These are phyloP conservation scores for Argya squamiceps DNA, from an alignment of 2,797 vertebrate genomes.

Conservation along the genomic window DNA sequence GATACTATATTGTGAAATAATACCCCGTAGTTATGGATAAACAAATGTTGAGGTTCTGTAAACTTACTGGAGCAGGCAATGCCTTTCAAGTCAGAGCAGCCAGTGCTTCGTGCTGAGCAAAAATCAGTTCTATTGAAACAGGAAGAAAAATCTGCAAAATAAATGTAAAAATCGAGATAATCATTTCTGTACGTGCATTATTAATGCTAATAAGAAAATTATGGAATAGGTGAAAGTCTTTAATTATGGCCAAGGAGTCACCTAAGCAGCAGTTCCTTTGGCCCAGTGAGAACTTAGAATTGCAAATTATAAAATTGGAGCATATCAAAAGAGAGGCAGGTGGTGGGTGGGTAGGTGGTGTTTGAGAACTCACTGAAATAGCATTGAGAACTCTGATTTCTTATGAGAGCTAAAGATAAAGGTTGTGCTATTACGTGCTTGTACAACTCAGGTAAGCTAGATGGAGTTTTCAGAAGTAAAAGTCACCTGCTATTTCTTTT, in stretches of 20 bases:
- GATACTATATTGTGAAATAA: not conserved
- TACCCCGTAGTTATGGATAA: not conserved
- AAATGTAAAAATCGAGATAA: not conserved
- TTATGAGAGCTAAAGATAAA: not conserved
- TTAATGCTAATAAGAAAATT: not conserved
- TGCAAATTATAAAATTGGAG: not conserved
- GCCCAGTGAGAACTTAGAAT: not conserved
- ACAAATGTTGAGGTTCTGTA: not conserved
- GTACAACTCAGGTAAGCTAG: not conserved
- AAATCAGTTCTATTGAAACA: conserved; percentile 13
- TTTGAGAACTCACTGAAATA: not conserved
- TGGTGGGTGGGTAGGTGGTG: not conserved
- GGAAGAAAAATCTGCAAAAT: conserved; percentile 45
- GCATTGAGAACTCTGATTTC: not conserved
- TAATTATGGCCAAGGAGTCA: not conserved
- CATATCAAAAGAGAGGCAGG: not conserved
- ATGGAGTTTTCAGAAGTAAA: not conserved
- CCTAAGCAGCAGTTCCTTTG: not conserved
- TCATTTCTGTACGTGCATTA: not conserved
- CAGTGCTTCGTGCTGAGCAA: conserved; percentile 1
- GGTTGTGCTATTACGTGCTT: not conserved
- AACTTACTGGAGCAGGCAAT: conserved; percentile 55
- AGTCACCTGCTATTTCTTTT: not conserved
- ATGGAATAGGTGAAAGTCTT: not conserved
- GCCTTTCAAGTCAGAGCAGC: conserved; percentile 9